phyloP scores from a whole-genome alignment of 2,797 vertebrate genomes.

The Gymnodraco acuticeps region DNA sequence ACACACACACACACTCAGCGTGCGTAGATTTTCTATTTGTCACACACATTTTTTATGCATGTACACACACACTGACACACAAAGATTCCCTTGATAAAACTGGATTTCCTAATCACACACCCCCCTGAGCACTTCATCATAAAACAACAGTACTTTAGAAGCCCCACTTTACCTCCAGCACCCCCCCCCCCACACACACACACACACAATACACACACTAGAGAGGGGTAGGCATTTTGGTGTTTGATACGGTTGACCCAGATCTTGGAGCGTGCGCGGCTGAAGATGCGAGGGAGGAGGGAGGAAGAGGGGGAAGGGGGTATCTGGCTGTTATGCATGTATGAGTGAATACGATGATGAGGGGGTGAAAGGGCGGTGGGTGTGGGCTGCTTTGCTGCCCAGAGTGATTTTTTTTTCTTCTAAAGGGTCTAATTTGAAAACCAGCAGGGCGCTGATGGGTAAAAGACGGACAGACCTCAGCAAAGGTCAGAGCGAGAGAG shows the following conservation, averaged over 20 bases:
- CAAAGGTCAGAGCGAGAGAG: slow-evolving; percentile 42
- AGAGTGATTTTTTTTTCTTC: slow-evolving; percentile 7
- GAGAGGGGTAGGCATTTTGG: slow-evolving; percentile 45
- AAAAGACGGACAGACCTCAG: slow-evolving; percentile 55
- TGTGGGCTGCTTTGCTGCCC: slow-evolving; percentile 20
- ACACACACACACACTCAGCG: slow-evolving; percentile 19
- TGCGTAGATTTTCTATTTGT: slow-evolving; percentile 10
- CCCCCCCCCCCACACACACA: slow-evolving; percentile 8
- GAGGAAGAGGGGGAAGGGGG: background rate
- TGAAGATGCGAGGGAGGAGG: slow-evolving; percentile 39
- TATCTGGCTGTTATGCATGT: background rate
- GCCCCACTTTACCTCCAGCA: slow-evolving; percentile 11
- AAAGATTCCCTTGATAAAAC: slow-evolving; percentile 46
- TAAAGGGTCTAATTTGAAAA: slow-evolving; percentile 69
- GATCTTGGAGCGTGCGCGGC: slow-evolving; percentile 62
- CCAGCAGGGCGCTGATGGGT: slow-evolving; percentile 65
- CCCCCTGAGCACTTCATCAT: slow-evolving; percentile 26
- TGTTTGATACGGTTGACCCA: slow-evolving; percentile 78
- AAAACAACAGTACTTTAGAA: slow-evolving; percentile 36
- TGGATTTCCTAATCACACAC: slow-evolving; percentile 50
- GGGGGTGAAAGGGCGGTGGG: slow-evolving; percentile 40
- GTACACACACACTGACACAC: slow-evolving; percentile 11
- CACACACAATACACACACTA: slow-evolving; percentile 30
- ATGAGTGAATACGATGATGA: slow-evolving; percentile 19
- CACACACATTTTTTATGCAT: slow-evolving; percentile 12